Evolutionary conservation across 1,140 invertebrate genomes (phyloP).

Genomic region (Brachionus calyciflorus): DNA sequence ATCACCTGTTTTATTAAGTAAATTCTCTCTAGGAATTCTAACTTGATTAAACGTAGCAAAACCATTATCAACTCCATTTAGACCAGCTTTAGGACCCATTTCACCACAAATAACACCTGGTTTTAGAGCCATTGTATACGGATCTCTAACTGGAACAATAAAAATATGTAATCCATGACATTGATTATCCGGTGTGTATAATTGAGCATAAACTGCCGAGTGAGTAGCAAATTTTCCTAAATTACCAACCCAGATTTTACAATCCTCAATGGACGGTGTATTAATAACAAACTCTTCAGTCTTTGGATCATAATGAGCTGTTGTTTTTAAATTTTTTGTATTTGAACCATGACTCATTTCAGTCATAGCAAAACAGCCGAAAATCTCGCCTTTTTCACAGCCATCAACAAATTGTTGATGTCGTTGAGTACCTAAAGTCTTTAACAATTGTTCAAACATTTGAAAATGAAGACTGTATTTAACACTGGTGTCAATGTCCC

Average conservation of each 20-base stretch:
- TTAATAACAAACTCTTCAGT: constrained; percentile 79
- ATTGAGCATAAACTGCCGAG: constrained; percentile 81
- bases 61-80: constrained; percentile 48
- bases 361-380: constrained; percentile 82
- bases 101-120: constrained; percentile 77
- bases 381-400: constrained; percentile 66
- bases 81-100: constrained; percentile 73
- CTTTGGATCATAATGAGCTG: constrained; percentile 76
- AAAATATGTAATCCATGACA: constrained; percentile 83
- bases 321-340: constrained; percentile 82
- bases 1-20: constrained; percentile 82
- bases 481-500: constrained; percentile 68
- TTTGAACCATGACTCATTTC: constrained; percentile 91
- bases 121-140: constrained; percentile 70
- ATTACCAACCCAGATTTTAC: constrained; percentile 82
- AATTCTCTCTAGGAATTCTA: constrained; percentile 72
- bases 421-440: constrained; percentile 68
- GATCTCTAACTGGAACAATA: constrained; percentile 75
- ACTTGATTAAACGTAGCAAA: constrained; percentile 77
- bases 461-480: constrained; percentile 62
- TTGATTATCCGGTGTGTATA: constrained; percentile 73
- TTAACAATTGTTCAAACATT: constrained; percentile 55
- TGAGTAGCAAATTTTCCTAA: constrained; percentile 78
- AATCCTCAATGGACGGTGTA: constrained; percentile 86
- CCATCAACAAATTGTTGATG: constrained; percentile 71